Evolutionary conservation across 2,113 vertebrate genomes (phyloP), one percentile per base, ranked within the genome.

Genomic region (Climacteris rufus): DNA sequence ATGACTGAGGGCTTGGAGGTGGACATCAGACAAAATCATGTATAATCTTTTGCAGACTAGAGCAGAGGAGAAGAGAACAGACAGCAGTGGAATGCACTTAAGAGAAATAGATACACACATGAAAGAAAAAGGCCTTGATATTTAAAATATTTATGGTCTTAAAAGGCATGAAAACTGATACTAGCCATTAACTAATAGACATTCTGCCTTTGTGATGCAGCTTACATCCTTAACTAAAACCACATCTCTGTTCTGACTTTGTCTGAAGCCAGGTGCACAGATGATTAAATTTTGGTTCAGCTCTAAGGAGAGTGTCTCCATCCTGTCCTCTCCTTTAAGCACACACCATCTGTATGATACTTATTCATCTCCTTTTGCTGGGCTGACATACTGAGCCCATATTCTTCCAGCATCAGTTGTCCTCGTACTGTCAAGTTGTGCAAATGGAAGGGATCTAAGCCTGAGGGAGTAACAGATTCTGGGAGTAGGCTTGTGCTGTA

Each of bases 131-230:
- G 94, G 97, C 98, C 98, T 98, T 99, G 98, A 99, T 99, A 98
- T 98, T 98, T 97, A 98, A 99, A 99, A 99, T 97, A 98, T 98
- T 98, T 98, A 97, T 98, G 98, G 98, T 98, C 98, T 98, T 98
- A 98, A 99, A 98, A 98, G 98, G 98, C 98, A 98, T 97, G 98
- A 99, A 99, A 99, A 99, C 98, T 98, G 99, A 99, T 99, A 99
- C 98, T 98, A 97, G 98, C 98, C 98, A 97, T 98, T 97, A 98
- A 98, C 91, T 98, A 98, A 98, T 98, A 98, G 98, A 97, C 76
- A 33, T 98, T 97, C 98, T 91, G 92, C 89, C 98, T 99, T 98
- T 98, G 98, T 96, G 98, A 98, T 98, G 98, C 98, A 97, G 96
- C 98, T 98, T 99, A 98, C 98, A 98, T 97, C 98, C 98, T 98